Evolutionary conservation across 1,140 invertebrate genomes (phyloP), one percentile per base, ranked within the genome.

Genomic region (Hestina assimilis): DNA sequence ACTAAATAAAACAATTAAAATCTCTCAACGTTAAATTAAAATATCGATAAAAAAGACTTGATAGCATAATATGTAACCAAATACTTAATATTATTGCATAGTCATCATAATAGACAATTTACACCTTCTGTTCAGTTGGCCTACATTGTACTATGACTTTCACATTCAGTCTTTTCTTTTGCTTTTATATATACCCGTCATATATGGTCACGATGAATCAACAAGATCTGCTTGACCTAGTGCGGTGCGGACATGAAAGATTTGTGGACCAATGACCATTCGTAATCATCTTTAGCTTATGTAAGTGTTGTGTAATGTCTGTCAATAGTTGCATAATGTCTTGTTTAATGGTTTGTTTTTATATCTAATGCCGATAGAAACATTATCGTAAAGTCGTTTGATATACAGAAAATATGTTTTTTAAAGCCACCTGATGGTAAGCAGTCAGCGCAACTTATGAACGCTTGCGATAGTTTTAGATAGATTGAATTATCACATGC

Each of bases 251-350:
- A 60, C 51, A 63, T 53, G 51, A 59, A 50, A 60, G 62, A 63
- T 66, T 72, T 68, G 62, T 63, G 43, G 40, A 56, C 52, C 60
- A 58, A 46, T 61, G 59, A 59, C 63, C 66, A 64, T 52, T 66
- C 62, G 55, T 56, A 46, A 56, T 50, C 60, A 63, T 68, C 59
- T 59, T 58, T 55, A 15, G 33, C 42, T 72, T 69, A 66, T 38
- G 48, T 61, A 72, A 72, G 42, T 26, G 59, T 72, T 72, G 60
- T 53, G 58, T 66, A 66, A 72, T 24, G 23, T 51, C 46, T 47
- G 58, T 57, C 38, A 55, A 54, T 60, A 42, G 52, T 63, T 62
- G 41, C 58, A 67, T 65, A 67, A 69, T 46, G 24, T 43, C 28
- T 57, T 28, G 21, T 55, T 59, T 35, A 21, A 12, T 21, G 9